Conservation (phyloP, 2,797 vertebrate genomes). For the Mallotus villosus region DNA sequence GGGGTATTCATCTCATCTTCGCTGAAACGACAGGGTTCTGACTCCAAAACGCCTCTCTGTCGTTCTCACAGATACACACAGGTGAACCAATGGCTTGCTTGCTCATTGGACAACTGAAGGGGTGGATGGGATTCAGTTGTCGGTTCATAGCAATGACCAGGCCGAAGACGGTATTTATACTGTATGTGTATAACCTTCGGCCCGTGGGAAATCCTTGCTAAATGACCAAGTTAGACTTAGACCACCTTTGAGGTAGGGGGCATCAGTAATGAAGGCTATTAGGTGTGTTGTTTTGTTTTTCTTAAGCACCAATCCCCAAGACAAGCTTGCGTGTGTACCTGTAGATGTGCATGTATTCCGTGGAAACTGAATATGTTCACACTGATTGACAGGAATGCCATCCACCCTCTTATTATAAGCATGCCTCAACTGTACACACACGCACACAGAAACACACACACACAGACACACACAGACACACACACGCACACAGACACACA, state of each 20-base stretch:
- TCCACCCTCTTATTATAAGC: conserved; percentile 67
- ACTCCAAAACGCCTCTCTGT: neutral
- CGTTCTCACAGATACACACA: neutral
- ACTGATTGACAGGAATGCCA: conserved; percentile 72
- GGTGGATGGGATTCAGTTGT: conserved; percentile 20
- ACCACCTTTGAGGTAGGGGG: conserved; percentile 52
- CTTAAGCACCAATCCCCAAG: conserved; percentile 51
- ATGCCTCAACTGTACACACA: conserved; percentile 67
- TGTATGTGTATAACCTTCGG: conserved; percentile 56
- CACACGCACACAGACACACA: conserved; percentile 61
- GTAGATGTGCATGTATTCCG: conserved; percentile 21
- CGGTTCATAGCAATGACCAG: conserved; percentile 45
- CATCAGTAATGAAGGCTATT: conserved; percentile 6
- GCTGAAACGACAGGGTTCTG: too few species aligned
- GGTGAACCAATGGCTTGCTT: conserved; percentile 32
- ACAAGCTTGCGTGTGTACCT: conserved; percentile 39
- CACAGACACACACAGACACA: conserved; percentile 60
- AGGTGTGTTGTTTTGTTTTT: conserved; percentile 44
- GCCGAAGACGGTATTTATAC: conserved; percentile 57
- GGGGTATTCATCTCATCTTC: neutral
- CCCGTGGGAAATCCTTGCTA: conserved; percentile 43
- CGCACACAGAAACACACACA: conserved; percentile 57
- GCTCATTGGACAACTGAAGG: conserved; percentile 66
- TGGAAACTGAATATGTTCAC: conserved; percentile 59
- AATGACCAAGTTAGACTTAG: conserved; percentile 59